Conservation (phyloP, 2,113 vertebrate species). For the Vidua chalybeata region DNA sequence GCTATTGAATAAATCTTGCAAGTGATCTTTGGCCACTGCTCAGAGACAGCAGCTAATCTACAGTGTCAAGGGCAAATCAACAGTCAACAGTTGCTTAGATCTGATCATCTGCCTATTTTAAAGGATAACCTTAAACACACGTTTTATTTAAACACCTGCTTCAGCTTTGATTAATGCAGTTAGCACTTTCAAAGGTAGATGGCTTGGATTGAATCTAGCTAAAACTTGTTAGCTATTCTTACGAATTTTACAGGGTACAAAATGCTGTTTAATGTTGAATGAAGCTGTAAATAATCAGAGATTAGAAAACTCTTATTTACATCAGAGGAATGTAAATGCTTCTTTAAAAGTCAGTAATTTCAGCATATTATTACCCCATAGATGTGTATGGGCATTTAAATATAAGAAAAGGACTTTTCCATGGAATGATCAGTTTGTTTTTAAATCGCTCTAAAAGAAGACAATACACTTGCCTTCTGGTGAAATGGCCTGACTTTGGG, state of each 20-base stretch:
- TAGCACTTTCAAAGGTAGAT: neutral
- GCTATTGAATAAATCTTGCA: neutral
- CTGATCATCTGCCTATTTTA: neutral
- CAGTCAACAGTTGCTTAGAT: neutral
- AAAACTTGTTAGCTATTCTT: neutral
- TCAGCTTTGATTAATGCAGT: neutral
- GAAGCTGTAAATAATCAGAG: neutral
- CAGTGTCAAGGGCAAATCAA: neutral
- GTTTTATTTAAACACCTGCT: neutral
- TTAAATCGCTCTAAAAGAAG: neutral
- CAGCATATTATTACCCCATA: neutral
- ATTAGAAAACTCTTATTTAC: neutral
- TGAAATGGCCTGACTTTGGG: neutral
- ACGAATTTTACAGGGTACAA: neutral
- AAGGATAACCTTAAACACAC: neutral
- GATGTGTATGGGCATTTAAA: neutral
- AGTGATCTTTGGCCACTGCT: neutral
- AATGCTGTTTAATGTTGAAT: neutral
- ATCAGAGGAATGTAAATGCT: neutral
- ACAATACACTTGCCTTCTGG: neutral
- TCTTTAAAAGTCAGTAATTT: neutral
- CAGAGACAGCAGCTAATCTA: neutral
- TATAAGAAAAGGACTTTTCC: neutral
- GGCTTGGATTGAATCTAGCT: neutral
- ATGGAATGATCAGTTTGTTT: neutral